These are phyloP conservation scores for Circaetus cinerascens DNA, from an alignment of 2,113 vertebrate genomes.

Conservation along the genomic window DNA sequence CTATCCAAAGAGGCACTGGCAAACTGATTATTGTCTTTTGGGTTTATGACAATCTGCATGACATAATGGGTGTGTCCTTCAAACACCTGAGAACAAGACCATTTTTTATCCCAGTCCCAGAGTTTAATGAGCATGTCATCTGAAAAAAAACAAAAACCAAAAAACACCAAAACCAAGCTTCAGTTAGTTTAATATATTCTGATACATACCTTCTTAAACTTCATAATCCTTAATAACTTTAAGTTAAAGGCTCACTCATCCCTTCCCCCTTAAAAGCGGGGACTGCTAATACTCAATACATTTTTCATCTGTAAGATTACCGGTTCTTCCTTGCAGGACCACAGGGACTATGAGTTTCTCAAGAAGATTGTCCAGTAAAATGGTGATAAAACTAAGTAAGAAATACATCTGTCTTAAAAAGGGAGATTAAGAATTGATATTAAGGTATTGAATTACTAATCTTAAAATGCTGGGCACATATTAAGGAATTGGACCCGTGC, in stretches of 20 bases:
- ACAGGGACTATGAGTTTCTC: not conserved
- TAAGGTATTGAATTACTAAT: not conserved
- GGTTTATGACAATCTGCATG: conserved; percentile 99
- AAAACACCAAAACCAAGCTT: not conserved
- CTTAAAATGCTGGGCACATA: not conserved
- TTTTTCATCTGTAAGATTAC: not conserved
- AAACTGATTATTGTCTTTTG: conserved; percentile 99
- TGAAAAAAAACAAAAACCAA: conserved; percentile 34
- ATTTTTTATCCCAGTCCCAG: conserved; percentile 99
- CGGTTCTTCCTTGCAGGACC: not conserved
- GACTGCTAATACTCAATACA: not conserved
- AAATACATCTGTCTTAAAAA: not conserved
- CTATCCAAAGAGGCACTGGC: conserved; percentile 96
- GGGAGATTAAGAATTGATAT: not conserved
- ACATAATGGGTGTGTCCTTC: conserved; percentile 99
- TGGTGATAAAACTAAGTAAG: not conserved
- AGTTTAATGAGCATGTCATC: conserved; percentile 99
- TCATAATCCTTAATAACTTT: not conserved
- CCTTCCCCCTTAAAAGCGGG: not conserved
- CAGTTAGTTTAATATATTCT: not conserved
- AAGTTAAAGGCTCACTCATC: not conserved
- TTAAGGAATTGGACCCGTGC: not conserved
- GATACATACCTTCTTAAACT: not conserved
- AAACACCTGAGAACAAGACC: conserved; percentile 98
- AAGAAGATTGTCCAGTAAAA: not conserved